Percentiles rank a stretch among this genome's conserved stretches.
Conservation (phyloP, 1,140 invertebrate species). For the Bombus difficillimus region DNA sequence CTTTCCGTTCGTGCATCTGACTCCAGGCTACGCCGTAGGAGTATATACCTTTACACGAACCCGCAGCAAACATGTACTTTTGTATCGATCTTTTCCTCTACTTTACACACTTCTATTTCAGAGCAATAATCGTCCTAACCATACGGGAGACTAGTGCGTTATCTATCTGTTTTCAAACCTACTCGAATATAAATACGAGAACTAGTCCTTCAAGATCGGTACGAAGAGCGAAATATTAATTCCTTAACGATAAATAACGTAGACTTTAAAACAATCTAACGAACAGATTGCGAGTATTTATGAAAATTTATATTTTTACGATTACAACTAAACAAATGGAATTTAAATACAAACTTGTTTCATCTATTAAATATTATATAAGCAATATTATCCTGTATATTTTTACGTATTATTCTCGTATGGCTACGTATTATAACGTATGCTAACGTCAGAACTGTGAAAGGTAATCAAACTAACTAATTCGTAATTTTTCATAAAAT, state of each 20-base stretch:
- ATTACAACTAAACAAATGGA: neutral
- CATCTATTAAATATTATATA: too few relatives aligned
- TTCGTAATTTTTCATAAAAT: too few relatives aligned
- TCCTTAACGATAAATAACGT: neutral
- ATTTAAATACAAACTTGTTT: too few relatives aligned
- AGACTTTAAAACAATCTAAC: neutral
- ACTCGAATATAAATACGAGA: constrained; percentile 7
- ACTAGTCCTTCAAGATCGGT: neutral
- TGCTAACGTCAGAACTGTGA: too few relatives aligned
- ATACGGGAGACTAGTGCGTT: constrained; percentile 35
- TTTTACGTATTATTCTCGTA: too few relatives aligned
- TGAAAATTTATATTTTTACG: neutral
- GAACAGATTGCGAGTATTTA: too few relatives aligned
- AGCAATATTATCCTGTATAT: too few relatives aligned
- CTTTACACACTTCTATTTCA: constrained; percentile 42
- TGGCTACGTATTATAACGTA: too few relatives aligned
- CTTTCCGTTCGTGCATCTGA: neutral
- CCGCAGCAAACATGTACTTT: constrained; percentile 14
- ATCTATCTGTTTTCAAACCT: constrained; percentile 54
- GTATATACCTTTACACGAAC: constrained; percentile 13
- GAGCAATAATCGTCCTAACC: constrained; percentile 53
- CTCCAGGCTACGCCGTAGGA: constrained; percentile 3
- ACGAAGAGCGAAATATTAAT: neutral
- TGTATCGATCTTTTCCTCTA: constrained; percentile 49
- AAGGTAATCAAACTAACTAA: too few relatives aligned